Conservation (phyloP, 2,113 vertebrate species). For the Strigops habroptila region DNA sequence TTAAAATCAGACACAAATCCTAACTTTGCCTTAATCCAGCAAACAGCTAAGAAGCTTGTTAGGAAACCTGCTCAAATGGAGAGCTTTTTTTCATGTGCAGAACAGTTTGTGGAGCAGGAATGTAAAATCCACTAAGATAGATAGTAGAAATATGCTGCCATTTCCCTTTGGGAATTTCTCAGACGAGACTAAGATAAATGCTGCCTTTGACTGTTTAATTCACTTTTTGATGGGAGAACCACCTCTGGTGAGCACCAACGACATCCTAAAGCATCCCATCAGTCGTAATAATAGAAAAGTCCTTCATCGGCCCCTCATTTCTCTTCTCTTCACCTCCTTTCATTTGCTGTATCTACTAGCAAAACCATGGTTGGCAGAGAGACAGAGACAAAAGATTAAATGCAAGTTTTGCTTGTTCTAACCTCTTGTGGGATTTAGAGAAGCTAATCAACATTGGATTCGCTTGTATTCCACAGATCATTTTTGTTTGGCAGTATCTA, state of each 20-base stretch:
- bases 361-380: background rate
- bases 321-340: background rate
- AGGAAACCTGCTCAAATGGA: background rate
- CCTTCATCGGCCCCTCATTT: background rate
- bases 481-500: constrained; percentile 10
- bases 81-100: background rate
- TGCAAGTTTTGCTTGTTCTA: background rate
- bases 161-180: background rate
- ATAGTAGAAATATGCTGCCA: background rate
- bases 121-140: background rate
- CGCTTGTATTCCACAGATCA: background rate
- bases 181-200: background rate
- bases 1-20: background rate
- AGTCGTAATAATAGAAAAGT: background rate
- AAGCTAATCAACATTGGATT: background rate
- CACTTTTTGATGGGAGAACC: background rate
- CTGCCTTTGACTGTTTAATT: background rate
- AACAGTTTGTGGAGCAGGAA: background rate
- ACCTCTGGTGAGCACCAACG: background rate
- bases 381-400: background rate
- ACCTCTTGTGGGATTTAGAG: background rate
- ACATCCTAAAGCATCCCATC: background rate
- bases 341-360: background rate
- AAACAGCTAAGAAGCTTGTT: background rate
- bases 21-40: background rate